Conservation (phyloP, 2,888 invertebrate species). For the Habroteleia sp. region DNA sequence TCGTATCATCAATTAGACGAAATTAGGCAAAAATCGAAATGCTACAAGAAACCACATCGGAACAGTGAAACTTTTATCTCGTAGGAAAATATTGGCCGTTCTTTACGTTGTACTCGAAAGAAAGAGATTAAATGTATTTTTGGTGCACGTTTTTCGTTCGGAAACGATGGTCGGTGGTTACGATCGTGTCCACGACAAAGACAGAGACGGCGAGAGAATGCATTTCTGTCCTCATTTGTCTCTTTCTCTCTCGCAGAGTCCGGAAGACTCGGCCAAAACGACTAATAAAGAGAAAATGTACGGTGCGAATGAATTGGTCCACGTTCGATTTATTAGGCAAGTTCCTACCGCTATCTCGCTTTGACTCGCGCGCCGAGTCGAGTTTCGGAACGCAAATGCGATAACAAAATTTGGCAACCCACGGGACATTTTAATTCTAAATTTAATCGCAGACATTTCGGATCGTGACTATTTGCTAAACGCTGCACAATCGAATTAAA, state of each 20-base stretch:
- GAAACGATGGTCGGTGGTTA: conserved; percentile 15
- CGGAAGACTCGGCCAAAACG: conserved; percentile 51
- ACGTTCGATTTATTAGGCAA: conserved; percentile 61
- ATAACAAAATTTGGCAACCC: conserved; percentile 56
- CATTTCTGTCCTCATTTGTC: conserved; percentile 9
- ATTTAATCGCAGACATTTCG: conserved; percentile 48
- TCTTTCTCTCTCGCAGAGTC: conserved; percentile 22
- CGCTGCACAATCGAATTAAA: conserved; percentile 40
- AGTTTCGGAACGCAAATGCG: conserved; percentile 44
- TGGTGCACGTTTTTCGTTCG: conserved; percentile 13
- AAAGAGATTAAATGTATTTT: conserved; percentile 24
- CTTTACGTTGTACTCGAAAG: conserved; percentile 14
- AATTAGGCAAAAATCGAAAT: background rate
- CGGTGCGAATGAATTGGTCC: conserved; percentile 55
- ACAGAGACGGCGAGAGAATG: conserved; percentile 23
- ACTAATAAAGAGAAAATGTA: conserved; percentile 62
- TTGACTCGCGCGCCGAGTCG: conserved; percentile 1
- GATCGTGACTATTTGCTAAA: conserved; percentile 47
- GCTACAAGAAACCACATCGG: background rate
- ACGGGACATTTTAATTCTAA: conserved; percentile 44
- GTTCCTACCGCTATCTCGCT: conserved; percentile 28
- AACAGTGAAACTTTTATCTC: conserved; percentile 8
- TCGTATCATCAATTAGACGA: too few species aligned
- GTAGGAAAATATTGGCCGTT: conserved; percentile 11
- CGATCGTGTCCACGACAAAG: background rate